Evolutionary conservation across 2,888 invertebrate genomes (phyloP).

Genomic region (Xanthorhoe designata): DNA sequence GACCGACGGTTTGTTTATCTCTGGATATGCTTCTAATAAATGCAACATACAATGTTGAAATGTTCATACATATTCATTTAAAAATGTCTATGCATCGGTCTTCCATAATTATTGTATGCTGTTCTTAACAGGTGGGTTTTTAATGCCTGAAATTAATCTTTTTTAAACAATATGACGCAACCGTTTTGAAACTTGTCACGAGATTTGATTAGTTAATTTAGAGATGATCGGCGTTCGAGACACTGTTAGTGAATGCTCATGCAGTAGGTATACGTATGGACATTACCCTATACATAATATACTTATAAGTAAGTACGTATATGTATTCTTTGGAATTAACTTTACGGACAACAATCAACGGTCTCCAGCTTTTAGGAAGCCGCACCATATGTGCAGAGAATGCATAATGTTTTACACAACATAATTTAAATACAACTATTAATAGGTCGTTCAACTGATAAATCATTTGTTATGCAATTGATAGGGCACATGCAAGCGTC

Average conservation of each 20-base stretch:
- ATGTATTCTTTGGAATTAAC: neutral
- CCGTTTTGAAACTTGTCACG: no score
- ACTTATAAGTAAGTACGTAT: no score
- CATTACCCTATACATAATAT: no score
- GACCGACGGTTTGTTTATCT: constrained; percentile 76
- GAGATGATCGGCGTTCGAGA: no score
- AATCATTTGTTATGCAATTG: constrained; percentile 29
- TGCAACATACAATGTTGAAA: constrained; percentile 64
- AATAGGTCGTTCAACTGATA: constrained; percentile 24
- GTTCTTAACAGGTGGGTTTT: neutral
- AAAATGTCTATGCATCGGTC: constrained; percentile 42
- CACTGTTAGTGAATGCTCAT: no score
- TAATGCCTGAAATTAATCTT: neutral
- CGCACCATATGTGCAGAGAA: constrained; percentile 4
- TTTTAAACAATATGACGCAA: neutral
- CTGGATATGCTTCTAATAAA: constrained; percentile 69
- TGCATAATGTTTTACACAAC: constrained; percentile 8
- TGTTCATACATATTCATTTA: constrained; percentile 52
- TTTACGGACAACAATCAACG: neutral
- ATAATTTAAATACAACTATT: constrained; percentile 20
- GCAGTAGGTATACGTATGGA: no score
- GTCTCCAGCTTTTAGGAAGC: neutral
- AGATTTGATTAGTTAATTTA: no score
- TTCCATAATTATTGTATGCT: constrained; percentile 26
- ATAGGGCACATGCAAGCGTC: constrained; percentile 18